Percentiles rank a stretch among this genome's conserved stretches.
phyloP scores from a whole-genome alignment of 2,113 vertebrate species.

The Oreochromis tanganicae region DNA sequence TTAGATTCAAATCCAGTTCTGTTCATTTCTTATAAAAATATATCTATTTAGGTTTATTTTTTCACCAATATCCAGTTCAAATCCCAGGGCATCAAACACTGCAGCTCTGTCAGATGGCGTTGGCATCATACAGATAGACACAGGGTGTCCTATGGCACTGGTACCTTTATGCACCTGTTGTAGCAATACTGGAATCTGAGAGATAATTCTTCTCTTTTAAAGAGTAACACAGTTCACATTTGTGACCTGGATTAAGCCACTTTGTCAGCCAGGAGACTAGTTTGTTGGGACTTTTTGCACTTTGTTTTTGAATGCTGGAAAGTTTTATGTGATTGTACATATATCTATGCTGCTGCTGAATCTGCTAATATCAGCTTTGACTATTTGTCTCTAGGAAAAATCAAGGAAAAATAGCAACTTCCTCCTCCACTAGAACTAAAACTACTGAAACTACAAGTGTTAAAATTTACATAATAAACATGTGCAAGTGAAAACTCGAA shows the following conservation, averaged over 20 bases:
- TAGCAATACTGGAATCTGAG: neutral
- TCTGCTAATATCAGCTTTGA: neutral
- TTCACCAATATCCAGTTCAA: neutral
- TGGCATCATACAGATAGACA: neutral
- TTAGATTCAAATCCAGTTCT: neutral
- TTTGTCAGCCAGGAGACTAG: neutral
- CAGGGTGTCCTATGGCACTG: neutral
- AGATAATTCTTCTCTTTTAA: neutral
- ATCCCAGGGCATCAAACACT: fast-evolving
- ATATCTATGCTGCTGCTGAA: neutral
- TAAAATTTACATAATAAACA: neutral
- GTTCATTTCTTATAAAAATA: neutral
- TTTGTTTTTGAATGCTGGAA: neutral
- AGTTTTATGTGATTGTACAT: neutral
- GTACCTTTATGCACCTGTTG: neutral
- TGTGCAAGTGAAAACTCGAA: neutral
- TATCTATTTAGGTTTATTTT: neutral
- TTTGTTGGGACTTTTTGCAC: neutral
- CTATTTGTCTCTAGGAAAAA: neutral
- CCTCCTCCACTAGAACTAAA: neutral
- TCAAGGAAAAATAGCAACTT: neutral
- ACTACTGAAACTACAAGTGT: neutral
- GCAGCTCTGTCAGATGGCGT: neutral
- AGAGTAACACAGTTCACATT: neutral
- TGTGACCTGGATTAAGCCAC: neutral